phyloP scores from a whole-genome alignment of 2,113 vertebrate genomes.

The Capreolus pygargus region DNA sequence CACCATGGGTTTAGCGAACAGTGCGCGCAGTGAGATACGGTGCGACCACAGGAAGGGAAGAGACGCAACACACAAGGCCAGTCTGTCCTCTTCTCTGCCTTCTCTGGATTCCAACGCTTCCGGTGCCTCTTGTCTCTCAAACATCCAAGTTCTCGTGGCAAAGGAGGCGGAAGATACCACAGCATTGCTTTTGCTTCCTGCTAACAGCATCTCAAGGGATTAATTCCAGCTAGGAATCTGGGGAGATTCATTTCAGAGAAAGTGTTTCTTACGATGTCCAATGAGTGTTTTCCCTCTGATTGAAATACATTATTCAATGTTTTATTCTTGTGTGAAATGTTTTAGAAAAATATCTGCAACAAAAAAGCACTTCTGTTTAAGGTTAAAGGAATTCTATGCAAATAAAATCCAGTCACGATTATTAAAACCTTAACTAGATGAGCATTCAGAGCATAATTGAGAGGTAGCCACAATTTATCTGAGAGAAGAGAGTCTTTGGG shows the following conservation, averaged over 20 bases:
- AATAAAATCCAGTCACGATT: not conserved
- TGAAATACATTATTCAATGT: not conserved
- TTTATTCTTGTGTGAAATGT: conserved; percentile 7
- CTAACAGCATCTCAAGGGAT: not conserved
- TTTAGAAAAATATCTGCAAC: not conserved
- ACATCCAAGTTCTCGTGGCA: not conserved
- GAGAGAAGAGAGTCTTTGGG: not conserved
- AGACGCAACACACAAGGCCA: not conserved
- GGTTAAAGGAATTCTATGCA: not conserved
- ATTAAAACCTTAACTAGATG: not conserved
- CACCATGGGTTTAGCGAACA: not conserved
- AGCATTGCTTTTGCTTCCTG: not conserved
- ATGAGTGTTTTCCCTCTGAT: not conserved
- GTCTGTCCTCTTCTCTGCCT: not conserved
- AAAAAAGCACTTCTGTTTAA: not conserved
- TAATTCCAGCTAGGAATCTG: not conserved
- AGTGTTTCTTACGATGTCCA: not conserved
- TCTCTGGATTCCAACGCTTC: not conserved
- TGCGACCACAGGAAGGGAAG: not conserved
- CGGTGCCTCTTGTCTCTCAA: not conserved
- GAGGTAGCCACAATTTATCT: not conserved
- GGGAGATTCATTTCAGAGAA: not conserved
- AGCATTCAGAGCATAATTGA: not conserved
- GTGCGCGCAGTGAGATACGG: not conserved
- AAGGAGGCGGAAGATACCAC: not conserved